Conservation (phyloP, 2,113 vertebrate genomes). For the Todiramphus saurophagus region DNA sequence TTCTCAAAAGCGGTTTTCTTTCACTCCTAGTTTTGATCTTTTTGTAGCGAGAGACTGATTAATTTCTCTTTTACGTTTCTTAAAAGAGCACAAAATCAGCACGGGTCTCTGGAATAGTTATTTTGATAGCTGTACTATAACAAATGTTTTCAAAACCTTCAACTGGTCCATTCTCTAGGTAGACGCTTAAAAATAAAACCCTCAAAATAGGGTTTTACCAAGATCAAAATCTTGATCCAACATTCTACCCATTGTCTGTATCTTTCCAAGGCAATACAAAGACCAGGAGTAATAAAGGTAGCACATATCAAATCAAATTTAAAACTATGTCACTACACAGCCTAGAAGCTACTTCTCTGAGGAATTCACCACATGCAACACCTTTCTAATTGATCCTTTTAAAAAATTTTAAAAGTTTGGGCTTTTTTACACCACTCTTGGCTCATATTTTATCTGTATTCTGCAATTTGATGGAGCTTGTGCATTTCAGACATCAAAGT, state of each 20-base stretch:
- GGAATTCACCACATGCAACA: background rate
- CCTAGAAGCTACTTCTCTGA: background rate
- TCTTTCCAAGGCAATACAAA: background rate
- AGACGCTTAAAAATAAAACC: background rate
- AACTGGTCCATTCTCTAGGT: background rate
- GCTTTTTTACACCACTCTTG: background rate
- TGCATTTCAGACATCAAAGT: background rate
- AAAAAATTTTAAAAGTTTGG: background rate
- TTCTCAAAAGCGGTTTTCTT: background rate
- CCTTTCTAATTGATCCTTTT: background rate
- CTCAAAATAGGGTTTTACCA: background rate
- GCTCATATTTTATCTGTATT: background rate
- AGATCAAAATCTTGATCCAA: background rate
- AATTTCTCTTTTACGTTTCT: background rate
- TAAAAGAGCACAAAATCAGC: background rate
- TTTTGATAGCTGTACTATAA: background rate
- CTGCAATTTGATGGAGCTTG: background rate
- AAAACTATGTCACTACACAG: background rate
- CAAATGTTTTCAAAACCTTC: background rate
- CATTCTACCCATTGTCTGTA: background rate
- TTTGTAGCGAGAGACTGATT: background rate
- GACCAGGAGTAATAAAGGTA: background rate
- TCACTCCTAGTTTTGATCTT: background rate
- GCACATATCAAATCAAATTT: background rate
- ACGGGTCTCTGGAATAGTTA: background rate